A percentile compares a stretch with the other conserved stretches of the same genome.
These are phyloP conservation scores for Gadopsis marmoratus DNA, from an alignment of 2,797 vertebrate genomes.

Conservation along the genomic window DNA sequence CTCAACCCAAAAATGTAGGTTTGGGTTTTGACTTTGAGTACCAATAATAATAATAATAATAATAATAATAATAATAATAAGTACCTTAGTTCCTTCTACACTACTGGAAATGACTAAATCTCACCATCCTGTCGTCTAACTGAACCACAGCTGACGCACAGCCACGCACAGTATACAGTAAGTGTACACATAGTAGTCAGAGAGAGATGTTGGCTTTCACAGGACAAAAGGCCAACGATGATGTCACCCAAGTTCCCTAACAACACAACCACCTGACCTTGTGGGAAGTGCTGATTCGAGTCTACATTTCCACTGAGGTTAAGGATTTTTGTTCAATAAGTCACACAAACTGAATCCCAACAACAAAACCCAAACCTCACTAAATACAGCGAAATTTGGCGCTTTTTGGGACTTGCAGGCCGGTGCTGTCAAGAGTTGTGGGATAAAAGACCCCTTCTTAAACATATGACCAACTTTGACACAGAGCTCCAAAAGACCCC, in stretches of 20 bases:
- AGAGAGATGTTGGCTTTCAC: constrained; percentile 53
- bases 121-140: constrained; percentile 31
- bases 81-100: constrained; percentile 1
- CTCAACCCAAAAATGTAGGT: neutral
- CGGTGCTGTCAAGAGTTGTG: constrained; percentile 68
- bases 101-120: constrained; percentile 50
- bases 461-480: constrained; percentile 70
- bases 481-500: constrained; percentile 59
- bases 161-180: constrained; percentile 24
- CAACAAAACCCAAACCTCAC: constrained; percentile 70
- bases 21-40: neutral
- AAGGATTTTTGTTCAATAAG: constrained; percentile 68
- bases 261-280: constrained; percentile 74
- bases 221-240: constrained; percentile 68
- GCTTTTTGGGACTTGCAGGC: constrained; percentile 48
- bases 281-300: constrained; percentile 73
- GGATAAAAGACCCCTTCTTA: constrained; percentile 66
- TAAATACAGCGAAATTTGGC: constrained; percentile 64
- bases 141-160: constrained; percentile 63
- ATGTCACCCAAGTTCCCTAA: constrained; percentile 69
- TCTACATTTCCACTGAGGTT: constrained; percentile 80
- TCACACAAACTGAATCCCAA: constrained; percentile 72
- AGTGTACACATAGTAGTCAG: too few species aligned
- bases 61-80: constrained; percentile 29
- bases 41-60: constrained; percentile 23